Conservation (phyloP, 2,113 vertebrate genomes). For the Chauna torquata region DNA sequence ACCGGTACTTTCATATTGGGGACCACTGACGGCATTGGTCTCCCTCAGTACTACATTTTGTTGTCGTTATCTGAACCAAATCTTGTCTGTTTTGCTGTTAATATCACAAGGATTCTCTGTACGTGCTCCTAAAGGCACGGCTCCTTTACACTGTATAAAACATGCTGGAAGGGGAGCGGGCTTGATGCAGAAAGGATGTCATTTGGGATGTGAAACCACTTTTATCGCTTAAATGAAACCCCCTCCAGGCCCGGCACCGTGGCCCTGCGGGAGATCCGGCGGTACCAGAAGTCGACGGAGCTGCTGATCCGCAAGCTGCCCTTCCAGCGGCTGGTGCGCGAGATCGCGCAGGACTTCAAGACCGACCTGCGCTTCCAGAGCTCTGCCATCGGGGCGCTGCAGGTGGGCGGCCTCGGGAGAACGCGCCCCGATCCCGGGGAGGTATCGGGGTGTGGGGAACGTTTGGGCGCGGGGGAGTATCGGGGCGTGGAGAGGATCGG, state of each 20-base stretch:
- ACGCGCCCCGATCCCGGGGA: no score
- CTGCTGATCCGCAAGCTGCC: conserved; percentile 80
- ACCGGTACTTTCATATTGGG: neutral
- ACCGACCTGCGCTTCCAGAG: conserved; percentile 67
- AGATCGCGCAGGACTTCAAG: conserved; percentile 81
- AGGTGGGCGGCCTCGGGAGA: neutral
- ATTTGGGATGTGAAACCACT: no score
- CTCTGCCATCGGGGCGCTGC: conserved; percentile 74
- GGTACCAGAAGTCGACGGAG: conserved; percentile 81
- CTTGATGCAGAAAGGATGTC: neutral
- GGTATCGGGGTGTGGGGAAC: no score
- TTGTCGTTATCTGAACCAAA: neutral
- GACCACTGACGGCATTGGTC: no score
- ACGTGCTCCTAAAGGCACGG: neutral
- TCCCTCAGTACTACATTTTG: neutral
- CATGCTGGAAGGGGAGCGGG: neutral
- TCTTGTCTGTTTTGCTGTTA: neutral
- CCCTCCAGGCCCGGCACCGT: conserved; percentile 70
- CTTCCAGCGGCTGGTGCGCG: conserved; percentile 78
- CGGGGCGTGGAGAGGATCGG: no score
- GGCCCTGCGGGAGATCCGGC: conserved; percentile 78
- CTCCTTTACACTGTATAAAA: no score
- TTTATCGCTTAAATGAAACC: neutral
- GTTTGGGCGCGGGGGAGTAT: no score
- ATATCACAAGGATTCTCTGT: no score